Evolutionary conservation across 2,797 vertebrate genomes (phyloP).

Genomic region (Mus caroli): DNA sequence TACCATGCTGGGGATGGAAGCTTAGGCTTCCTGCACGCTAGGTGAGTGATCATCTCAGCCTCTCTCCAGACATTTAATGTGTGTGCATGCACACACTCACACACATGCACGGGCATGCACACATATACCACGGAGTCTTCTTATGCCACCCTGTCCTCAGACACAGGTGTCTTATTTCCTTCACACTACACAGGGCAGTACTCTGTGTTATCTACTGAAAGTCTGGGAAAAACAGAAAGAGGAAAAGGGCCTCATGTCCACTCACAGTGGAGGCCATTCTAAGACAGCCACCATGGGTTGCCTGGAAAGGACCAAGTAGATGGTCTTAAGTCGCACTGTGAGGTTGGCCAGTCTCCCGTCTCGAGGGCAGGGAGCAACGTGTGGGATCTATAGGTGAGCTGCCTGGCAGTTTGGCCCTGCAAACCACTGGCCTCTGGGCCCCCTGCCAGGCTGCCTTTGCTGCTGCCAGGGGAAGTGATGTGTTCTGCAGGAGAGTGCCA

Average conservation of each 20-base stretch:
- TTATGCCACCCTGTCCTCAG: background rate
- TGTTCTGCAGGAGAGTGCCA: conserved; percentile 55
- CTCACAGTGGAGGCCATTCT: background rate
- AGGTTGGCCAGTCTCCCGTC: conserved; percentile 33
- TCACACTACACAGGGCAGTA: background rate
- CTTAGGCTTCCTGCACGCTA: background rate
- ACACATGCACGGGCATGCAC: background rate
- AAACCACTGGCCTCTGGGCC: conserved; percentile 66
- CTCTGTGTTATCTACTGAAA: background rate
- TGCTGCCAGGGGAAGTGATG: conserved; percentile 58
- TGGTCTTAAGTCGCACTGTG: background rate
- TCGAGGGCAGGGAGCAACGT: background rate
- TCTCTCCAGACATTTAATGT: background rate
- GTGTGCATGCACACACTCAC: background rate
- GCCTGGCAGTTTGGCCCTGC: conserved; percentile 27
- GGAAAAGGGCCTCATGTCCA: background rate
- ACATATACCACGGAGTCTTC: background rate
- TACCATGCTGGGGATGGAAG: background rate
- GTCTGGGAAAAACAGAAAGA: background rate
- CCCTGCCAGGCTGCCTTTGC: conserved; percentile 39
- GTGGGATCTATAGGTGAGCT: conserved; percentile 6
- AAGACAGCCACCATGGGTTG: background rate
- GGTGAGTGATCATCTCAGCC: background rate
- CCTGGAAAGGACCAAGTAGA: background rate
- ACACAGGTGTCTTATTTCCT: background rate